Conservation (phyloP, 2,888 invertebrate species). For the Philereme transversata region DNA sequence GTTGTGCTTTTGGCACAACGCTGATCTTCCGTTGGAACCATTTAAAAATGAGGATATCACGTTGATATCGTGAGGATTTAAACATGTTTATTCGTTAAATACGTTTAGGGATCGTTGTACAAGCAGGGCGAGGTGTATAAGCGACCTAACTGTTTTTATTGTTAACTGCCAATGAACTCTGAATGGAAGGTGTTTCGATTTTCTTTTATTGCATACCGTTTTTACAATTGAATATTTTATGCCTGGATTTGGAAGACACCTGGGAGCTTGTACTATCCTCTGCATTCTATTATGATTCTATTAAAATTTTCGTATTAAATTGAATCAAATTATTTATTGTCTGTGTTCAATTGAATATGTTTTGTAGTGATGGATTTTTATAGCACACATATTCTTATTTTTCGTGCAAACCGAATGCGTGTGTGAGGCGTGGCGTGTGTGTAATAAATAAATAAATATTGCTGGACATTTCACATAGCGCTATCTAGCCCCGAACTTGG, state of each 20-base stretch:
- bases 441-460: no score
- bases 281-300: slow-evolving; percentile 1
- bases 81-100: no score
- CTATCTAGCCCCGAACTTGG: no score
- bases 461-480: no score
- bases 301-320: neutral
- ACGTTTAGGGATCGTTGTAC: no score
- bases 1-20: no score
- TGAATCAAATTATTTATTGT: neutral
- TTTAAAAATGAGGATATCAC: no score
- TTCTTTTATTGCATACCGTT: slow-evolving; percentile 30
- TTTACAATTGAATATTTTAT: slow-evolving; percentile 28
- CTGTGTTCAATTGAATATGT: slow-evolving; percentile 10
- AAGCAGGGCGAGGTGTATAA: neutral
- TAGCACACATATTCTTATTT: no score
- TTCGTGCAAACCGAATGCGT: no score
- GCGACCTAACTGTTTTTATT: slow-evolving; percentile 20
- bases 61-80: no score
- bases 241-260: slow-evolving; percentile 24
- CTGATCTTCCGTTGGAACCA: no score
- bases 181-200: slow-evolving; percentile 30
- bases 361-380: neutral
- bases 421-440: no score
- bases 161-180: slow-evolving; percentile 30
- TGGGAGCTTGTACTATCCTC: slow-evolving; percentile 17